Evolutionary conservation across 2,888 invertebrate genomes (phyloP).

Genomic region (Dasysyrphus tricinctus): DNA sequence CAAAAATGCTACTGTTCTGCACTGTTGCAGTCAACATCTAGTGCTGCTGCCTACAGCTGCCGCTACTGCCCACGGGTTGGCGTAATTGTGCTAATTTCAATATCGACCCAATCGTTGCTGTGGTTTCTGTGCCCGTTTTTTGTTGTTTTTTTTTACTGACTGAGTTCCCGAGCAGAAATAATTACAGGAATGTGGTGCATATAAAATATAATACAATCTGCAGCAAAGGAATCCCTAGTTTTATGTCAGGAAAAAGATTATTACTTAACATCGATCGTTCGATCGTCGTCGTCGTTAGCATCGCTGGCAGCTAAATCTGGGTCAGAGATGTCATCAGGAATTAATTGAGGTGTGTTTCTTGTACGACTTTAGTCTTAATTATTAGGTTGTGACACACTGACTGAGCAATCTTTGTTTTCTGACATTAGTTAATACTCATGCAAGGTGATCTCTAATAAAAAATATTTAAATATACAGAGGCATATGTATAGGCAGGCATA

Average conservation of each 20-base stretch:
- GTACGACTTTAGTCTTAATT: conserved; percentile 53
- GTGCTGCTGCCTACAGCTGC: not conserved
- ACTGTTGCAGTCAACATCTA: conserved; percentile 25
- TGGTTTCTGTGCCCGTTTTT: conserved; percentile 12
- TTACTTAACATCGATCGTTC: conserved; percentile 45
- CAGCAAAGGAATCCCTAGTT: conserved; percentile 35
- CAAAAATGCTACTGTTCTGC: conserved; percentile 45
- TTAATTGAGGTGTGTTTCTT: conserved; percentile 57
- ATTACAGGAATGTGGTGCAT: conserved; percentile 46
- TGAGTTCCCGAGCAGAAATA: conserved; percentile 11
- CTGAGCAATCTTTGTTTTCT: conserved; percentile 28
- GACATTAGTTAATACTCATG: conserved; percentile 58
- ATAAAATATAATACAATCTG: conserved; percentile 2
- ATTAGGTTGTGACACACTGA: conserved; percentile 61
- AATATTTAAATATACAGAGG: conserved; percentile 49
- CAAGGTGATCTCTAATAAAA: conserved; percentile 57
- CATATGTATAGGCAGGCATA: not conserved
- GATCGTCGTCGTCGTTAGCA: not conserved
- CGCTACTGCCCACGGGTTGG: conserved; percentile 51
- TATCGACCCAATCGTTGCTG: conserved; percentile 43
- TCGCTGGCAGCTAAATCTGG: conserved; percentile 32
- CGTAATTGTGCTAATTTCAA: conserved; percentile 64
- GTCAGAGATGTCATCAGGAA: conserved; percentile 62
- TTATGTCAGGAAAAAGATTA: conserved; percentile 31
- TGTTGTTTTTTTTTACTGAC: not conserved